These are phyloP conservation scores for Toxotes chatareus DNA, from an alignment of 2,113 vertebrate genomes.

Conservation along the genomic window DNA sequence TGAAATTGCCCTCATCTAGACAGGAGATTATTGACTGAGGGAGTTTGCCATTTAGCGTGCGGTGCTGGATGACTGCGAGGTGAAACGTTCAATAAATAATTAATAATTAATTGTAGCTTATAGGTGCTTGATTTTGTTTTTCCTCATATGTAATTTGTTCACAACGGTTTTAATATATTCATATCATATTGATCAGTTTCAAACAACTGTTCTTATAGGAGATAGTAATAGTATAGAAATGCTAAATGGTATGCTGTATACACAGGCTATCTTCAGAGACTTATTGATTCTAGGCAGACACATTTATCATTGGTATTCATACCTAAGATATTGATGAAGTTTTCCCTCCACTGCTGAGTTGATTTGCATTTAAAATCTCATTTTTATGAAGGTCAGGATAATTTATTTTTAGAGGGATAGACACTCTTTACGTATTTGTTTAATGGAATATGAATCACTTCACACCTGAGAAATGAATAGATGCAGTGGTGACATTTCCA, in stretches of 20 bases:
- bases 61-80: conserved; percentile 15
- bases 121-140: not conserved
- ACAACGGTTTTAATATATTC: not conserved
- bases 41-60: conserved; percentile 13
- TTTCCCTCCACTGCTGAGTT: conserved; percentile 53
- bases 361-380: conserved; percentile 84
- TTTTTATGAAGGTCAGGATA: conserved; percentile 84
- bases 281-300: conserved; percentile 75
- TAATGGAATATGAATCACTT: conserved; percentile 83
- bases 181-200: not conserved
- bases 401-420: conserved; percentile 80
- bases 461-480: conserved; percentile 81
- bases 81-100: conserved; percentile 19
- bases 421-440: conserved; percentile 78
- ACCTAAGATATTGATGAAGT: conserved; percentile 78
- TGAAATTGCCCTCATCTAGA: conserved; percentile 20
- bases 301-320: conserved; percentile 79
- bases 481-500: conserved; percentile 81
- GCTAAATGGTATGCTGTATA: not conserved
- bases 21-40: conserved; percentile 36
- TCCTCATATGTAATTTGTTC: not conserved
- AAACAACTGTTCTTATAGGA: conserved; percentile 2
- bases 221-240: not conserved
- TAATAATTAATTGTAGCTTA: conserved; percentile 20
- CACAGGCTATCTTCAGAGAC: conserved; percentile 45